Percentiles rank a stretch among this genome's conserved stretches.
phyloP scores from a whole-genome alignment of 2,797 vertebrate species.

The Gymnoscopelus braueri region DNA sequence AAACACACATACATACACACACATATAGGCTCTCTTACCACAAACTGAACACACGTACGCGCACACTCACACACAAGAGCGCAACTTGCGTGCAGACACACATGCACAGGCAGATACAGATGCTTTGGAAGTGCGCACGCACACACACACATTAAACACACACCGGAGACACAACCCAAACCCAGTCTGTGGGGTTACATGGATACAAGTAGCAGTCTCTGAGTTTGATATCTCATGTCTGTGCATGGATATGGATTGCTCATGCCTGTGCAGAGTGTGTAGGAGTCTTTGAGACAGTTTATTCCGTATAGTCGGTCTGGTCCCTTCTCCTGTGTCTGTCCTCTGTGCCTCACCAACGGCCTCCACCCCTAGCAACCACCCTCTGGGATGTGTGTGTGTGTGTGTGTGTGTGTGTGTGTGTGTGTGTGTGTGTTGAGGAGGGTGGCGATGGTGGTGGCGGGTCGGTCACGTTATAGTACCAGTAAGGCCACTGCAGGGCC shows the following conservation, averaged over 20 bases:
- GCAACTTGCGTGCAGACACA: slow-evolving; percentile 60
- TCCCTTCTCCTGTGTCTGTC: slow-evolving; percentile 60
- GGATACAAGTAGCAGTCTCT: slow-evolving; percentile 67
- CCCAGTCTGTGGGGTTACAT: slow-evolving; percentile 61
- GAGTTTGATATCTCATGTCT: slow-evolving; percentile 64
- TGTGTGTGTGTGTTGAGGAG: too few species aligned
- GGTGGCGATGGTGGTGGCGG: slow-evolving; percentile 12
- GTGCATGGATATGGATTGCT: slow-evolving; percentile 65
- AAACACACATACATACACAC: slow-evolving; percentile 35
- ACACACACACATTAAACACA: slow-evolving; percentile 38
- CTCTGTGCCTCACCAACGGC: slow-evolving; percentile 40
- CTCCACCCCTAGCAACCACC: slow-evolving; percentile 47
- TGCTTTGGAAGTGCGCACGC: slow-evolving; percentile 49
- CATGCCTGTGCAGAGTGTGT: slow-evolving; percentile 70
- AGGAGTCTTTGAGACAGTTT: slow-evolving; percentile 43
- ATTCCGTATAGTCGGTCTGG: slow-evolving; percentile 43
- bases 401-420: too few species aligned
- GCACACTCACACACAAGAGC: slow-evolving; percentile 58
- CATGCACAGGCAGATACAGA: slow-evolving; percentile 71
- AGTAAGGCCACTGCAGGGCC: slow-evolving; percentile 80
- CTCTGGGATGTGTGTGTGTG: slow-evolving; percentile 8
- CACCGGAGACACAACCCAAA: slow-evolving; percentile 52
- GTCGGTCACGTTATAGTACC: slow-evolving; percentile 64
- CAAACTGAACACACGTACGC: slow-evolving; percentile 41
- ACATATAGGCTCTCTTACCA: slow-evolving; percentile 20